Percentiles rank a stretch among this genome's conserved stretches.
Evolutionary conservation across 2,797 vertebrate genomes (phyloP).

Genomic region (Falco novaeseelandiae): DNA sequence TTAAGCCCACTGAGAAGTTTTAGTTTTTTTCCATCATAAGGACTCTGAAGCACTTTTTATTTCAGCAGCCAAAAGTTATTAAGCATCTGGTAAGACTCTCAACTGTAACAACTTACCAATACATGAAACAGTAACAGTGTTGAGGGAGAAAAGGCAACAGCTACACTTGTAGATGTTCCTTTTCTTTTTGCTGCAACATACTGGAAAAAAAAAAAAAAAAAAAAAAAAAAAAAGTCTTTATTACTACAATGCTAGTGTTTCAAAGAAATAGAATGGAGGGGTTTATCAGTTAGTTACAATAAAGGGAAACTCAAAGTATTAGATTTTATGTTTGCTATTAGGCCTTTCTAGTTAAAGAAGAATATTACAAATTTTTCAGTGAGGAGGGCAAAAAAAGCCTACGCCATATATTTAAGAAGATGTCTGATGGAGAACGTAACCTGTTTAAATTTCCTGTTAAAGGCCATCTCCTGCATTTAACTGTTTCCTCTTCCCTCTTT

Average conservation of each 20-base stretch:
- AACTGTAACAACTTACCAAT: constrained; percentile 73
- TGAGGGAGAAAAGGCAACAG: constrained; percentile 70
- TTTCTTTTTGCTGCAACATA: constrained; percentile 82
- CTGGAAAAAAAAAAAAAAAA: constrained; percentile 45
- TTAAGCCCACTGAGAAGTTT: neutral
- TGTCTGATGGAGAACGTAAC: neutral
- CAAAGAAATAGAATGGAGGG: neutral
- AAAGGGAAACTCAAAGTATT: neutral
- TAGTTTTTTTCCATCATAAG: neutral
- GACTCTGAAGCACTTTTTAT: neutral
- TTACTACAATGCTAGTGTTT: constrained; percentile 14
- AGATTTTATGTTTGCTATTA: neutral
- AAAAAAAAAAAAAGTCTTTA: neutral
- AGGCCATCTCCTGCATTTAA: neutral
- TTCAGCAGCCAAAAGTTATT: neutral
- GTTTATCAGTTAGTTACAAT: neutral
- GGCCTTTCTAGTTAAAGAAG: neutral
- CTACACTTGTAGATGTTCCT: constrained; percentile 82
- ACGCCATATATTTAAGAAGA: neutral
- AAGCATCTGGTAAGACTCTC: neutral
- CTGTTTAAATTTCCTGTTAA: neutral
- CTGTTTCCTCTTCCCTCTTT: neutral
- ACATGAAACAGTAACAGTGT: constrained; percentile 79
- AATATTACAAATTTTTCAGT: neutral
- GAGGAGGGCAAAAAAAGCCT: neutral